These are phyloP conservation scores for Meandrina meandrites DNA, from an alignment of 92 coral and sea anemone genomes.

Conservation along the genomic window DNA sequence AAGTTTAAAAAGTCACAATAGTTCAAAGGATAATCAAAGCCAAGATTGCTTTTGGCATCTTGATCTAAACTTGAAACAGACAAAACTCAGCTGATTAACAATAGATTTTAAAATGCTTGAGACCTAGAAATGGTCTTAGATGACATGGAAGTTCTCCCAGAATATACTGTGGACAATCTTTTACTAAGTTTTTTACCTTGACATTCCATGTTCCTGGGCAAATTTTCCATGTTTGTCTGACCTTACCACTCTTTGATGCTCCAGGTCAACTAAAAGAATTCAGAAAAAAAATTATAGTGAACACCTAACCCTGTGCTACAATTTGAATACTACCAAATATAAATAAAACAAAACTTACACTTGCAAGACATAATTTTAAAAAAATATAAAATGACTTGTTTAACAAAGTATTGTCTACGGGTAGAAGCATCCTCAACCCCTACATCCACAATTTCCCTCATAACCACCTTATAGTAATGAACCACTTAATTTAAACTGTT, in stretches of 20 bases:
- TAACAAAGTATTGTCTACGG: too few species aligned
- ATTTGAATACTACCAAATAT: too few species aligned
- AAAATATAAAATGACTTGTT: too few species aligned
- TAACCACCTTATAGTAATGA: too few species aligned
- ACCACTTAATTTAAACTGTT: too few species aligned
- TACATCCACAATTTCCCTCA: too few species aligned
- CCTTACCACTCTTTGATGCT: slow-evolving; percentile 88
- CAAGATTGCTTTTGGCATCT: background rate
- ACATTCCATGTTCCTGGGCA: slow-evolving; percentile 94
- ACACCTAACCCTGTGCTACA: too few species aligned
- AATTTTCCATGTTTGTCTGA: slow-evolving; percentile 91
- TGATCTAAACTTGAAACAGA: background rate
- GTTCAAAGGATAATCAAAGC: background rate
- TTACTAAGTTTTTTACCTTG: slow-evolving; percentile 65
- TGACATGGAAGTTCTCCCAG: background rate
- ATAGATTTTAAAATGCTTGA: background rate
- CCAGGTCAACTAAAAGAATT: slow-evolving; percentile 73
- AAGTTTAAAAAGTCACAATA: too few species aligned
- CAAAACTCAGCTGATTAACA: too few species aligned
- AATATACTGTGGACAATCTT: background rate
- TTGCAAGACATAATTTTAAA: too few species aligned
- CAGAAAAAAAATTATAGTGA: background rate
- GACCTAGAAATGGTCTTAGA: background rate
- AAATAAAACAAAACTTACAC: too few species aligned
- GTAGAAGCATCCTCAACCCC: too few species aligned